Base-by-base conservation (phyloP, 2,888 invertebrate species). In the Anticlea derivata region DNA sequence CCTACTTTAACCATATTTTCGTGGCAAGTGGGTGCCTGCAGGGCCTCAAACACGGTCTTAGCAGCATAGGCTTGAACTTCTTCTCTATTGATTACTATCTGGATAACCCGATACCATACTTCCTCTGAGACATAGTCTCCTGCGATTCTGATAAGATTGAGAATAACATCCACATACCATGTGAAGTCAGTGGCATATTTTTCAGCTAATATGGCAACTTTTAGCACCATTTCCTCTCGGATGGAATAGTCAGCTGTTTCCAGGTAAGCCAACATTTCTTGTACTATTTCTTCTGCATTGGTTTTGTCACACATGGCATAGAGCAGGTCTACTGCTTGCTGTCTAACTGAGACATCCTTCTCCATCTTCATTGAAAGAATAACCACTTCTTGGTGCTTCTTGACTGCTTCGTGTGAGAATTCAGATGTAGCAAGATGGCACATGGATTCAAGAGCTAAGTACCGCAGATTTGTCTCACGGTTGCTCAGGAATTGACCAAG, bases 1-100 rank as follows among this genome's bases (percentile, higher is more conserved):
- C 99, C 99, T 46, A 99, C 99, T 93, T 99, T 99, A 1, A 99
- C 99, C 99, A 99, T 99, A 83, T 99, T 99, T 88, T 99, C 99
- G 83, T 99, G 99, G 76, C 99, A 99, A 17, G 99, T 99, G 11
- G 99, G 99, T 23, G 99, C 99, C 92, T 99, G 99, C 44, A 99
- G 90, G 49, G 98, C 98, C 92, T 99, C 99, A 91, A 99, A 99
- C 13, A 99, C 99, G 45, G 99, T 99, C 92, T 99, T 99, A 39
- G 99, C 99, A 54, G 99, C 99, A 91, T 99, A 99, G 11, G 98
- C 99, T 89, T 99, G 99, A 1, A 99, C 99, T 89, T 99, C 99
- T 81, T 99, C 99, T 70, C 99, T 94, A 82, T 99, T 99, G 63
- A 99, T 99, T 24, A 99, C 99, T 77, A 99, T 99, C 91, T 99